phyloP scores from a whole-genome alignment of 2,888 invertebrate species.

The Diploptera punctata region DNA sequence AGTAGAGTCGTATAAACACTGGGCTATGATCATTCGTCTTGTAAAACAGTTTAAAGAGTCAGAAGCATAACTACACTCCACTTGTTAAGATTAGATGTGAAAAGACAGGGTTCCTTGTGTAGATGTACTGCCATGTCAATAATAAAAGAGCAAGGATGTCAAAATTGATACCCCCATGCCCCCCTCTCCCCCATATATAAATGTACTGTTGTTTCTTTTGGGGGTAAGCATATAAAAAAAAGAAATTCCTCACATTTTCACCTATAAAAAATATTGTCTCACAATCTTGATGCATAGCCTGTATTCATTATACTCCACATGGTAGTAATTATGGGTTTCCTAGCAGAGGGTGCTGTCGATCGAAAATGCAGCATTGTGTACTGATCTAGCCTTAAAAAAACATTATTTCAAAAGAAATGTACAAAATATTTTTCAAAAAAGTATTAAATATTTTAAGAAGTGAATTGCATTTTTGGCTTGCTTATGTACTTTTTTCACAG shows the following conservation, averaged over 20 bases:
- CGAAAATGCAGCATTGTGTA: slow-evolving; percentile 1
- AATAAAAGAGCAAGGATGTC: not conserved
- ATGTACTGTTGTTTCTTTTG: not conserved
- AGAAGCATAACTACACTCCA: too few relatives aligned
- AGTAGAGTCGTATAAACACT: too few relatives aligned
- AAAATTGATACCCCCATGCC: not conserved
- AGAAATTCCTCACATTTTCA: slow-evolving; percentile 39
- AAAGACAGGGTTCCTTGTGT: too few relatives aligned
- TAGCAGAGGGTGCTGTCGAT: slow-evolving; percentile 10
- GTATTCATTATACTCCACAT: slow-evolving; percentile 37
- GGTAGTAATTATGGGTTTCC: slow-evolving; percentile 34
- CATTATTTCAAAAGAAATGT: too few relatives aligned
- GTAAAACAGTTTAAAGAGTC: too few relatives aligned
- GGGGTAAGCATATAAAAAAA: not conserved
- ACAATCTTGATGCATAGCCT: slow-evolving; percentile 32
- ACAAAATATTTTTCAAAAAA: too few relatives aligned
- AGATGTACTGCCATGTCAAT: not conserved
- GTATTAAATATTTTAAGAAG: too few relatives aligned
- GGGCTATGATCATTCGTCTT: too few relatives aligned
- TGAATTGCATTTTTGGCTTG: too few relatives aligned
- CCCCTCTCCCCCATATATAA: not conserved
- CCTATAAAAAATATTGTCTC: slow-evolving; percentile 30
- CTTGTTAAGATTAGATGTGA: too few relatives aligned
- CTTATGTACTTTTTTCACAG: too few relatives aligned
- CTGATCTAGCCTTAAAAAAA: too few relatives aligned